A percentile compares a stretch with the other conserved stretches of the same genome.
These are phyloP conservation scores for Tinea pellionella DNA, from an alignment of 2,888 invertebrate genomes.

Conservation along the genomic window DNA sequence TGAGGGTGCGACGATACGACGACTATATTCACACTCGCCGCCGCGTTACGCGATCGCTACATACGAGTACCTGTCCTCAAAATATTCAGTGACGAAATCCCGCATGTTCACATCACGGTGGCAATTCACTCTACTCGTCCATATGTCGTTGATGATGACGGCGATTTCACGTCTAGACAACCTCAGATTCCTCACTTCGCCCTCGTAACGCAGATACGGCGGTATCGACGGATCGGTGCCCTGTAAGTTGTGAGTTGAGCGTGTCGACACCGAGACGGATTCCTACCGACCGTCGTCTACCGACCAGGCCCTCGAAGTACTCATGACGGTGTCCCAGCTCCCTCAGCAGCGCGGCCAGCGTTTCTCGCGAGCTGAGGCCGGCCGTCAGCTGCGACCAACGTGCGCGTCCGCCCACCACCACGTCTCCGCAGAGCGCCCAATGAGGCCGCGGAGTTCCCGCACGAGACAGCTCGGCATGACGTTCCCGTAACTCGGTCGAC, in stretches of 20 bases:
- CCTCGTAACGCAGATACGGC: conserved; percentile 51
- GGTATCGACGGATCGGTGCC: conserved; percentile 53
- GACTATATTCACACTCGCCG: neutral
- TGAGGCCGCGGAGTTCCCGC: conserved; percentile 61
- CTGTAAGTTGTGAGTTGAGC: conserved; percentile 23
- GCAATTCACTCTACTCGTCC: conserved; percentile 41
- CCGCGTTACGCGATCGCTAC: neutral
- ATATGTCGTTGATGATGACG: conserved; percentile 60
- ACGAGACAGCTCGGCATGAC: conserved; percentile 51
- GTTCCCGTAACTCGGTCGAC: conserved; percentile 46
- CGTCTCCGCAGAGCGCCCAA: conserved; percentile 62
- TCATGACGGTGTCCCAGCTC: conserved; percentile 62
- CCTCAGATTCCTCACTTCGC: conserved; percentile 57
- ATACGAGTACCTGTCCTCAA: conserved; percentile 45
- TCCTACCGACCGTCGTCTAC: conserved; percentile 12
- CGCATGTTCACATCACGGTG: conserved; percentile 39
- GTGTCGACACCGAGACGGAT: no score
- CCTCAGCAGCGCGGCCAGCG: conserved; percentile 49
- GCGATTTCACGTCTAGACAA: conserved; percentile 58
- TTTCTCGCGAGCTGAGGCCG: conserved; percentile 49
- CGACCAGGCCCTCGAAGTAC: conserved; percentile 58
- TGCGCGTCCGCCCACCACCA: conserved; percentile 58
- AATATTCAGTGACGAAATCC: conserved; percentile 55
- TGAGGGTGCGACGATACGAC: conserved; percentile 18
- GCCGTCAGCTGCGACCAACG: conserved; percentile 59